Conservation (phyloP, 53 echinoderm and acorn worm genomes). For the Henricia sp. region DNA sequence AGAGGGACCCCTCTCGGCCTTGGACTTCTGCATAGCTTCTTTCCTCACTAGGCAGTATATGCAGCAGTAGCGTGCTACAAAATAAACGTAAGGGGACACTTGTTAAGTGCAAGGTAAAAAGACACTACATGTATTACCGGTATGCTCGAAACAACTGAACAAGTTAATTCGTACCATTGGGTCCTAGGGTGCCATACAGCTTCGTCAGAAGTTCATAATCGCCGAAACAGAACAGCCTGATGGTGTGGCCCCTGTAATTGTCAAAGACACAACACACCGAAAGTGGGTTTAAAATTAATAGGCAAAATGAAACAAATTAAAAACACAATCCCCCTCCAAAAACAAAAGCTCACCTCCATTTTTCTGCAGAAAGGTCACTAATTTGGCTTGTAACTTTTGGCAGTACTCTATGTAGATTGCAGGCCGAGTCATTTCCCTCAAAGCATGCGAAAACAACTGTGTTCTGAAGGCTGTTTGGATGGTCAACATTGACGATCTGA, state of each 20-base stretch:
- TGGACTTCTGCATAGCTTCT: slow-evolving; percentile 5
- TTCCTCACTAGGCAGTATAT: slow-evolving; percentile 36
- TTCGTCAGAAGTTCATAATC: slow-evolving; percentile 48
- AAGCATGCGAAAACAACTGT: slow-evolving; percentile 13
- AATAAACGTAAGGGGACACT: not conserved
- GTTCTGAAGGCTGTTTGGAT: slow-evolving; percentile 44
- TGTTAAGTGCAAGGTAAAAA: not conserved
- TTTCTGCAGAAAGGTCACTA: not conserved
- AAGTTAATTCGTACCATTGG: slow-evolving; percentile 9
- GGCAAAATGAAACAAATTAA: not conserved
- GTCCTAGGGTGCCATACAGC: slow-evolving; percentile 25
- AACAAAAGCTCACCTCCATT: slow-evolving; percentile 6
- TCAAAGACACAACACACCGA: not conserved
- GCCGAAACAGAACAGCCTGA: slow-evolving; percentile 28
- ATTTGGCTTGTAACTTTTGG: slow-evolving; percentile 15
- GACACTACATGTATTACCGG: not conserved
- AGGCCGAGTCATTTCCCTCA: not conserved
- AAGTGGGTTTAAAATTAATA: not conserved
- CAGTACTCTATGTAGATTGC: not conserved
- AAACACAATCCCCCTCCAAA: not conserved
- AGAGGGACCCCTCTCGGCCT: not conserved
- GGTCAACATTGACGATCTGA: slow-evolving; percentile 10
- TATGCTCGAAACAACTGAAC: no score
- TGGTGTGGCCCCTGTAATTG: slow-evolving; percentile 10
- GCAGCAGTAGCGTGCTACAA: slow-evolving; percentile 45